phyloP scores from a whole-genome alignment of 2,888 invertebrate species.

The Pemphredon lugubris region DNA sequence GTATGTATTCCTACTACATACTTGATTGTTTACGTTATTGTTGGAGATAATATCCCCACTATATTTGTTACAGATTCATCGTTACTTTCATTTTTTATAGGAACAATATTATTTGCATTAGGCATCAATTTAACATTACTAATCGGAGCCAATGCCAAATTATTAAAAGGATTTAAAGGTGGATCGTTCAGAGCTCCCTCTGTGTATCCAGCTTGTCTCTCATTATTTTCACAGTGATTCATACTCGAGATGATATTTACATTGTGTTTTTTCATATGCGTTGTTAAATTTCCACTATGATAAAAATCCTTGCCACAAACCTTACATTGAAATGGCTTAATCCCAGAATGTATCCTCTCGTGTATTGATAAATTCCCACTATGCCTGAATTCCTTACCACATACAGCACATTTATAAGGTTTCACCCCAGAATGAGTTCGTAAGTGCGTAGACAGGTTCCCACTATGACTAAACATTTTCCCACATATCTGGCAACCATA shows the following conservation, averaged over 20 bases:
- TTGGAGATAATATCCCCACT: slow-evolving; percentile 34
- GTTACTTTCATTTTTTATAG: slow-evolving; percentile 64
- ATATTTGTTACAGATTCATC: slow-evolving; percentile 40
- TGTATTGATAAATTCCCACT: slow-evolving; percentile 80
- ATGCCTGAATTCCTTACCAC: slow-evolving; percentile 78
- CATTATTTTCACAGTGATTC: slow-evolving; percentile 64
- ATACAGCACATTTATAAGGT: slow-evolving; percentile 78
- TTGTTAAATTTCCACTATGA: slow-evolving; percentile 79
- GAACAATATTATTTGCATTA: slow-evolving; percentile 53
- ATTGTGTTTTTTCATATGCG: slow-evolving; percentile 79
- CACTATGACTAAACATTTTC: slow-evolving; percentile 80
- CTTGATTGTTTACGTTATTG: slow-evolving; percentile 38
- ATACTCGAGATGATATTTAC: slow-evolving; percentile 58
- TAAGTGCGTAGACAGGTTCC: slow-evolving; percentile 78
- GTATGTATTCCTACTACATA: slow-evolving; percentile 6
- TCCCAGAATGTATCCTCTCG: slow-evolving; percentile 79
- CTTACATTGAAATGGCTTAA: slow-evolving; percentile 80
- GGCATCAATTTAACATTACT: slow-evolving; percentile 46
- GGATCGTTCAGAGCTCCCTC: slow-evolving; percentile 40
- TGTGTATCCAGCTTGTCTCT: slow-evolving; percentile 47
- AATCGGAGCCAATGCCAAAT: slow-evolving; percentile 26
- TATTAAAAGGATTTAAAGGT: slow-evolving; percentile 52
- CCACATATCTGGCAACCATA: slow-evolving; percentile 79
- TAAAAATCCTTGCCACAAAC: slow-evolving; percentile 79
- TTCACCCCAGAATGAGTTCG: slow-evolving; percentile 79